phyloP scores from a whole-genome alignment of 2,797 vertebrate species.

The Cryptoblepharus egeriae region DNA sequence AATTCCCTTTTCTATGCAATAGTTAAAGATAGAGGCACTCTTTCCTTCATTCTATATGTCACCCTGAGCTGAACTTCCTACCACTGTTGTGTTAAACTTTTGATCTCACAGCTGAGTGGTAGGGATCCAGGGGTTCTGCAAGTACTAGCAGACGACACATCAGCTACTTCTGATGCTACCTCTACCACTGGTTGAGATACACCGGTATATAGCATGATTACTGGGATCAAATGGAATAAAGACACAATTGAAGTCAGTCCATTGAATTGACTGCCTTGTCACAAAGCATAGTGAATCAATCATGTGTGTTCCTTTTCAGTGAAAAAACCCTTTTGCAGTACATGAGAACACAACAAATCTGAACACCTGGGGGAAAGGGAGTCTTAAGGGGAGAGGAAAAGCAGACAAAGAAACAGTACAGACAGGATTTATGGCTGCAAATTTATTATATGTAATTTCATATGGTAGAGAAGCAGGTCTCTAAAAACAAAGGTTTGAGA shows the following conservation, averaged over 20 bases:
- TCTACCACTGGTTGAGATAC: no score
- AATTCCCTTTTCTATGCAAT: no score
- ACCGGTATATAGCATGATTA: no score
- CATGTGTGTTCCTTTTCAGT: slow-evolving; percentile 24
- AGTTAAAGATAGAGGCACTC: no score
- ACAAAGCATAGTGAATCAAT: neutral
- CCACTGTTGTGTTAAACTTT: no score
- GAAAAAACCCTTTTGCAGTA: slow-evolving; percentile 1
- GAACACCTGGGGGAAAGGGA: neutral
- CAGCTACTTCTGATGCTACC: no score
- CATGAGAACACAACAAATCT: neutral
- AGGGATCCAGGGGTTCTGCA: no score
- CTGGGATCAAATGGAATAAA: neutral
- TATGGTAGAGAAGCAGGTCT: slow-evolving; percentile 51
- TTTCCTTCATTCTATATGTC: no score
- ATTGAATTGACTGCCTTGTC: neutral
- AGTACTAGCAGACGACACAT: no score
- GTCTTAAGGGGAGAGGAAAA: neutral
- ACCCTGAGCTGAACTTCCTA: no score
- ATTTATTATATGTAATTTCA: slow-evolving; percentile 71
- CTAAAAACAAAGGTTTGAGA: slow-evolving; percentile 39
- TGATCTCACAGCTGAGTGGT: no score
- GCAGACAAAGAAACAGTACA: slow-evolving; percentile 26
- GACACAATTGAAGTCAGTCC: neutral
- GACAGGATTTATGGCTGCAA: slow-evolving; percentile 38